Evolutionary conservation across 1,140 invertebrate genomes (phyloP), one percentile per base, ranked within the genome.

Genomic region (Drosophila asahinai): DNA sequence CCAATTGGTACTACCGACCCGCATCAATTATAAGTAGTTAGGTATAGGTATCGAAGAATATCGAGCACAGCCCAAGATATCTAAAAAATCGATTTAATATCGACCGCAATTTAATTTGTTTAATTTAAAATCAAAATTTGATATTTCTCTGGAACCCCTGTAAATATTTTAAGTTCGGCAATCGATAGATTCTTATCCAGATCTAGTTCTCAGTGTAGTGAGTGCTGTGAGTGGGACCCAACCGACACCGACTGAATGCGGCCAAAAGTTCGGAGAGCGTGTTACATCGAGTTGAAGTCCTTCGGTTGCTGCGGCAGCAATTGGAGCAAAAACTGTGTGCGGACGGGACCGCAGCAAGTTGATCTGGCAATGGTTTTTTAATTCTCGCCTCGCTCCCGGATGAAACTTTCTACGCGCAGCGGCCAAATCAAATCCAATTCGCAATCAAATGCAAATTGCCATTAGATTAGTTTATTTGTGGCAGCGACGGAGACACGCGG

Each of bases 371-470:
- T 79, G 77, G 74, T 64, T 61, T 55, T 78, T 60, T 45, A 59
- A 51, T 59, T 76, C 43, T 58, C 59, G 52, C 54, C 43, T 60
- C 64, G 64, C 68, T 43, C 14, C 17, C 17, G 11, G 11, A 67
- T 15, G 36, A 5, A 78, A 81, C 55, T 80, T 87, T 68, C 17
- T 30, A 71, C 77, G 80, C 83, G 76, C 71, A 72, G 77, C 71
- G 76, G 30, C 59, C 64, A 80, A 89, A 89, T 89, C 84, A 84
- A 89, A 89, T 89, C 77, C 77, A 79, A 89, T 79, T 89, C 66
- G 84, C 84, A 89, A 89, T 89, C 86, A 89, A 89, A 89, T 89
- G 86, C 86, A 89, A 89, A 89, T 90, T 86, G 86, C 60, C 83
- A 90, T 90, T 90, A 90, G 86, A 89, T 89, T 89, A 90, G 86